Percentiles rank a stretch among this genome's conserved stretches.
Evolutionary conservation across 2,797 vertebrate species (phyloP).

Genomic region (Phyllotis vaccarum): DNA sequence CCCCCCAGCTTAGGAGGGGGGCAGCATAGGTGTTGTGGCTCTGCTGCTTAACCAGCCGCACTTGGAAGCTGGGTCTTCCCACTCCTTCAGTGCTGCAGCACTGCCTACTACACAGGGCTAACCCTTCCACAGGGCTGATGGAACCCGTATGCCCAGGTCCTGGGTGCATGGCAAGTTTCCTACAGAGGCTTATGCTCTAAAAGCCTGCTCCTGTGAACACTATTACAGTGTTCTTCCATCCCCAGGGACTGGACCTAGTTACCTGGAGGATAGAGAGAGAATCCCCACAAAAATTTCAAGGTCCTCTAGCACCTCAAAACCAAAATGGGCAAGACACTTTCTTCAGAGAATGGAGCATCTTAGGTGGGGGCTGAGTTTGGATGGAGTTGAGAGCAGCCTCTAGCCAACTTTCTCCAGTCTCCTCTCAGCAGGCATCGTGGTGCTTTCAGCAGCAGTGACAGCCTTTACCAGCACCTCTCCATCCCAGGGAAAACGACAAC

Average conservation of each 20-base stretch:
- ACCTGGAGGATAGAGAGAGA: background rate
- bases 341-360: background rate
- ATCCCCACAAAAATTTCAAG: background rate
- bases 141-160: background rate
- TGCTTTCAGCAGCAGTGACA: background rate
- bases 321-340: background rate
- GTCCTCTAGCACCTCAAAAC: background rate
- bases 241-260: background rate
- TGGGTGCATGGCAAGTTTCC: background rate
- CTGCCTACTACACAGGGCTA: background rate
- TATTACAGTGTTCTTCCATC: background rate
- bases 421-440: no score
- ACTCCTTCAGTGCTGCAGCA: background rate
- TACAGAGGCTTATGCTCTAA: background rate
- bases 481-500: background rate
- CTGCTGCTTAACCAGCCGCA: background rate
- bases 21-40: no score
- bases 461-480: background rate
- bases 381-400: background rate
- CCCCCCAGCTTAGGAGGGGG: background rate
- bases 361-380: background rate
- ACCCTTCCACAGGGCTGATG: no score
- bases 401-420: background rate
- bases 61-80: background rate
- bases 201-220: background rate